Evolutionary conservation across 1,140 invertebrate genomes (phyloP), one percentile per base, ranked within the genome.

Genomic region (Trachymyrmex septentrionalis): DNA sequence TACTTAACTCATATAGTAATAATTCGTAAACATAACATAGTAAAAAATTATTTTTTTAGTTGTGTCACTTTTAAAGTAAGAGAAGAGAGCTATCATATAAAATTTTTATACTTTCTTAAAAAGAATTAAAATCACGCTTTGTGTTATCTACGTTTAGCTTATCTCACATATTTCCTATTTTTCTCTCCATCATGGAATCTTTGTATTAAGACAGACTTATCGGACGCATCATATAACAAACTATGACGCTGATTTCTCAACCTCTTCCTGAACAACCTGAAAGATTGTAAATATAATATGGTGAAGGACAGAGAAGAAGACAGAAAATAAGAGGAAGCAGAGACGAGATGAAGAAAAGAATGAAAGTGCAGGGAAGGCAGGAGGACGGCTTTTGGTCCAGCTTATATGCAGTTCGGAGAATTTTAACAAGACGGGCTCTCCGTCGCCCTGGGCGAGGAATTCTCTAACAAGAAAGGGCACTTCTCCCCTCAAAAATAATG

Each of bases 351-450:
- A 55, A 50, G 59, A 63, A 73, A 24, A 75, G 38, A 21, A 9
- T 64, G 14, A 50, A 14, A 12, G 67, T 48, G 38, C 14, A 21
- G 19, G 24, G n/a, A 21, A 16, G 27, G 34, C n/a, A 55, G 30
- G 30, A 64, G 38, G 16, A 27, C 19, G 27, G n/a, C 53, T 61
- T 75, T 61, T 71, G 73, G 87, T 80, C 66, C 69, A n/a, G 77
- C 73, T 89, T 90, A 87, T 89, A 88, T 76, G 87, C 87, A 90
- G 88, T 92, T 92, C 85, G 89, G 90, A 92, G 92, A 93, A 93
- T 93, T 93, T 93, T 93, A 93, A 93, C 92, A 93, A 93, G 92
- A 91, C 90, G 88, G 87, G 53, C 59, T 89, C 88, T 86, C 86
- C 86, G 88, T 92, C 89, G 92, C 92, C 92, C 75, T 88, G 73